Evolutionary conservation across 2,797 vertebrate species (phyloP).

Genomic region (Acrocephalus scirpaceus): DNA sequence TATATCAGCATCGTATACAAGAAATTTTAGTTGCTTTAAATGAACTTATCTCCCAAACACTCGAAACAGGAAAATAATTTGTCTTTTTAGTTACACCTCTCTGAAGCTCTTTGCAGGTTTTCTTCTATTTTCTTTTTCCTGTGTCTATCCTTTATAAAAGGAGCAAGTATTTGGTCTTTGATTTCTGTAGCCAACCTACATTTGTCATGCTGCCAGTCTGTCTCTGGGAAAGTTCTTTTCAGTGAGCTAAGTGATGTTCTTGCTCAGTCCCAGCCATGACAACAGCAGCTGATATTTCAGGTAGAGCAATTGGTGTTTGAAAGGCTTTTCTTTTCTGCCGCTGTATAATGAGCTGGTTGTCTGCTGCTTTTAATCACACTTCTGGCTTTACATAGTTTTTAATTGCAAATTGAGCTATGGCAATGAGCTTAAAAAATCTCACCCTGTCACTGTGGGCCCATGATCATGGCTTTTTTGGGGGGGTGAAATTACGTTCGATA

Average conservation of each 20-base stretch:
- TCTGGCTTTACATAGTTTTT: conserved; percentile 32
- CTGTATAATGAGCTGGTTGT: conserved; percentile 13
- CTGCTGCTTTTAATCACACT: conserved; percentile 21
- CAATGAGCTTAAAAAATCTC: conserved; percentile 10
- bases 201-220: conserved; percentile 40
- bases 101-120: background rate
- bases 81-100: background rate
- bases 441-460: background rate
- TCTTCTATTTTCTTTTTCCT: background rate
- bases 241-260: conserved; percentile 7
- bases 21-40: background rate
- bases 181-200: background rate
- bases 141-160: background rate
- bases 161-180: conserved; percentile 5
- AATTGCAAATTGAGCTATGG: conserved; percentile 32
- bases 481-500: background rate
- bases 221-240: conserved; percentile 47
- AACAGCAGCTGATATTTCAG: conserved; percentile 36
- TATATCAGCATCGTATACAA: background rate
- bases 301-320: conserved; percentile 36
- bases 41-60: background rate
- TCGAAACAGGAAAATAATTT: background rate
- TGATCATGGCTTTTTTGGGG: background rate
- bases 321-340: conserved; percentile 34
- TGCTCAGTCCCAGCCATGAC: conserved; percentile 15